Evolutionary conservation across 2,113 vertebrate species (phyloP), one percentile per base, ranked within the genome.

Genomic region (Vidua macroura): DNA sequence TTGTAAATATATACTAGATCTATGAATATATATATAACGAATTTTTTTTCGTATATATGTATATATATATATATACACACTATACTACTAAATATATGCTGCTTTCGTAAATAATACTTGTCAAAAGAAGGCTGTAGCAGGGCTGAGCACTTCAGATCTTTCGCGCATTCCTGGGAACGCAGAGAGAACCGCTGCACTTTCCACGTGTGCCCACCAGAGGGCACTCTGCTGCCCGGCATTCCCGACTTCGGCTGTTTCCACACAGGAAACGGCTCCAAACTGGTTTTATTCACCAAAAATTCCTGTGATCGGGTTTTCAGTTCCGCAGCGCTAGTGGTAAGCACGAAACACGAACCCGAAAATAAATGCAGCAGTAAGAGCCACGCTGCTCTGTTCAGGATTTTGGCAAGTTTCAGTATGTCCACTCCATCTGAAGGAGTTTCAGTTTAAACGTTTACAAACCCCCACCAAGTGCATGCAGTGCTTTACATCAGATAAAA

Each of bases 161-260:
- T 4, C 21, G 51, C 0, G 2, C 25, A 46, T 10, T 21, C 33
- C 16, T 7, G 24, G 24, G 19, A 56, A 49, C 0, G n/a, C 15
- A 4, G 5, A 3, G 23, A 31, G 25, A 77, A 10, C 15, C 11
- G 27, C 48, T 60, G 66, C 8, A 59, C 43, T 73, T 78, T 9
- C 22, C 22, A 9, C 0, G 21, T 15, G 11, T 19, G 20, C 13
- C 93, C 96, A 80, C 85, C 67, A 95, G 96, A 97, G 96, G 93
- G 74, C 92, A 48, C 2, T 24, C 7, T 46, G 49, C 18, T 10
- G 43, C 5, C 21, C 14, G 4, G 4, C 24, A 28, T 27, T 14
- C 59, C 43, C 24, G 5, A 11, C 39, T 5, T 2, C 1, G 5
- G 24, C 25, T 15, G 30, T 10, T 78, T 13, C 9, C 25, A 25